phyloP scores from a whole-genome alignment of 2,113 vertebrate genomes.

The Cyanoliseus patagonus region DNA sequence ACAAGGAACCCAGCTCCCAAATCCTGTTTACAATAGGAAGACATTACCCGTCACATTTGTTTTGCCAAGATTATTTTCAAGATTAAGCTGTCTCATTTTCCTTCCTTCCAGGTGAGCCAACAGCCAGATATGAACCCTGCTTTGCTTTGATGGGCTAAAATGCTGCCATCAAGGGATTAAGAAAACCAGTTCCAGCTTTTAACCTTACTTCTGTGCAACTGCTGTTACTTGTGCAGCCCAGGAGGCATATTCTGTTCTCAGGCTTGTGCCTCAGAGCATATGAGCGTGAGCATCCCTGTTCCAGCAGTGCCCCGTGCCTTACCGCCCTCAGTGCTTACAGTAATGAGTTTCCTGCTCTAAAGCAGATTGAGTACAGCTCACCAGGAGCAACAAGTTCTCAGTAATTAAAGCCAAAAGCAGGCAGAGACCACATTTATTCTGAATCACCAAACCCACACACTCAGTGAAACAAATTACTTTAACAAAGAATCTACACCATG shows the following conservation, averaged over 20 bases:
- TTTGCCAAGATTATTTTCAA: neutral
- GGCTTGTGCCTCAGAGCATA: neutral
- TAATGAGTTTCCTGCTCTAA: neutral
- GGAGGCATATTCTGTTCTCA: neutral
- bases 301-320: neutral
- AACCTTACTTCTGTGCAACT: neutral
- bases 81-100: neutral
- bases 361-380: conserved; percentile 5
- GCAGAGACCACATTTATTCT: neutral
- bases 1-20: conserved; percentile 7
- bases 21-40: neutral
- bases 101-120: neutral
- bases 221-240: neutral
- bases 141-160: neutral
- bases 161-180: neutral
- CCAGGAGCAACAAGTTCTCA: neutral
- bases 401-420: conserved; percentile 25
- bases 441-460: neutral
- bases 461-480: neutral
- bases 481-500: neutral
- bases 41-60: neutral
- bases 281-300: neutral
- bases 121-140: neutral
- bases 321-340: rapidly evolving
- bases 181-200: neutral